Evolutionary conservation across 2,797 vertebrate genomes (phyloP).

Genomic region (Trachops cirrhosus): DNA sequence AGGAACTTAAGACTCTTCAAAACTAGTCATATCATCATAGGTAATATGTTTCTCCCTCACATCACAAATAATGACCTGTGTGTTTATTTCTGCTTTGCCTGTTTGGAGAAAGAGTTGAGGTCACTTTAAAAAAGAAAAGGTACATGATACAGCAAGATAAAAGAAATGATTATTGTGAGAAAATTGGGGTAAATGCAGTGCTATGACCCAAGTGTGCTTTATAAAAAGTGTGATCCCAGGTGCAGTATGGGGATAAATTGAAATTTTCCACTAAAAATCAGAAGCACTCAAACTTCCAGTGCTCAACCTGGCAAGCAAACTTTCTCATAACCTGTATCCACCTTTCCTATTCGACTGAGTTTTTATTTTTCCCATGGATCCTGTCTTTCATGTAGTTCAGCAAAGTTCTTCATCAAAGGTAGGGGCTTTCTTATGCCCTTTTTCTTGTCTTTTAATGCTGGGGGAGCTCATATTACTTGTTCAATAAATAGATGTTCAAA

Average conservation of each 20-base stretch:
- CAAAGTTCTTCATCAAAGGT: not conserved
- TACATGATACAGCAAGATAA: slow-evolving; percentile 1
- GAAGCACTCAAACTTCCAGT: not conserved
- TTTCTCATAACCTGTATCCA: not conserved
- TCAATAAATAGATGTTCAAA: not conserved
- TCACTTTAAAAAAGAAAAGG: slow-evolving; percentile 34
- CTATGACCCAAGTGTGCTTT: not conserved
- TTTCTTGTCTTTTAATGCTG: not conserved
- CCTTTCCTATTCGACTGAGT: not conserved
- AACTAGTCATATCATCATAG: not conserved
- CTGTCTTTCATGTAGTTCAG: not conserved
- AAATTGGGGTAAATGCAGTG: not conserved
- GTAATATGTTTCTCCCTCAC: slow-evolving; percentile 14
- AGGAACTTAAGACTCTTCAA: slow-evolving; percentile 45
- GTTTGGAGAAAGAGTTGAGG: slow-evolving; percentile 40
- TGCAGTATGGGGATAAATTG: not conserved
- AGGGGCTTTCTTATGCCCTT: not conserved
- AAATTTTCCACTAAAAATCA: slow-evolving; percentile 4
- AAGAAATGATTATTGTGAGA: not conserved
- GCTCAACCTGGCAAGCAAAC: not conserved
- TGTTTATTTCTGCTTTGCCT: slow-evolving; percentile 36
- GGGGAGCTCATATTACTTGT: not conserved
- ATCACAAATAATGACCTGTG: not conserved
- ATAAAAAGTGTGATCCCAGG: not conserved
- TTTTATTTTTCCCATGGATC: slow-evolving; percentile 22